Conservation (phyloP, 30 jellyfish, hydroid and myxozoan genomes). For the Aurelia sp. region DNA sequence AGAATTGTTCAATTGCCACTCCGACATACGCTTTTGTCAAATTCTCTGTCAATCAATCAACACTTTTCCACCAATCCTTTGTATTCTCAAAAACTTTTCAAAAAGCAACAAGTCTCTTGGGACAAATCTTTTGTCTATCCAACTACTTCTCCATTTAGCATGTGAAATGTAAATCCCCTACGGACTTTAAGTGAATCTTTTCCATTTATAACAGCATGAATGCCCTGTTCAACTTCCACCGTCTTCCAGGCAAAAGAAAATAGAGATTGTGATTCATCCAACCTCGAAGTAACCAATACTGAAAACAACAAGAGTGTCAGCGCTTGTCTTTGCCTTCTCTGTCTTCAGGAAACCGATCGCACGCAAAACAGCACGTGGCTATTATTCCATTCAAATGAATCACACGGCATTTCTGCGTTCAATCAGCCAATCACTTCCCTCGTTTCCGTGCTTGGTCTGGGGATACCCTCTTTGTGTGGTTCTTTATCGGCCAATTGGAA, state of each 20-base stretch:
- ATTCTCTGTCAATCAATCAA: constrained; percentile 78
- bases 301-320: constrained; percentile 78
- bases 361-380: constrained; percentile 86
- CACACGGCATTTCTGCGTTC: constrained; percentile 61
- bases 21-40: constrained; percentile 75
- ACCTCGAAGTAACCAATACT: constrained; percentile 54
- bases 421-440: constrained; percentile 75
- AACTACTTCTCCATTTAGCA: constrained; percentile 1
- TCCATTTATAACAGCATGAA: constrained; percentile 28
- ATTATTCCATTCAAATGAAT: constrained; percentile 74
- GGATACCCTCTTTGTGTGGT: constrained; percentile 30
- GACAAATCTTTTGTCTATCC: constrained; percentile 31
- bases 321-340: constrained; percentile 70
- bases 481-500: neutral
- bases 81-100: constrained; percentile 32
- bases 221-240: constrained; percentile 17
- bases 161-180: constrained; percentile 43
- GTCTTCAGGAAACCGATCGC: constrained; percentile 82
- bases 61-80: constrained; percentile 62
- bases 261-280: constrained; percentile 34
- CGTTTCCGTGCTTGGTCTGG: constrained; percentile 38
- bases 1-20: constrained; percentile 76
- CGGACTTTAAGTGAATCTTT: constrained; percentile 21
- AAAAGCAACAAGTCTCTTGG: constrained; percentile 44
- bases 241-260: constrained; percentile 10